Evolutionary conservation across 2,797 vertebrate species (phyloP).

Genomic region (Anas capensis): DNA sequence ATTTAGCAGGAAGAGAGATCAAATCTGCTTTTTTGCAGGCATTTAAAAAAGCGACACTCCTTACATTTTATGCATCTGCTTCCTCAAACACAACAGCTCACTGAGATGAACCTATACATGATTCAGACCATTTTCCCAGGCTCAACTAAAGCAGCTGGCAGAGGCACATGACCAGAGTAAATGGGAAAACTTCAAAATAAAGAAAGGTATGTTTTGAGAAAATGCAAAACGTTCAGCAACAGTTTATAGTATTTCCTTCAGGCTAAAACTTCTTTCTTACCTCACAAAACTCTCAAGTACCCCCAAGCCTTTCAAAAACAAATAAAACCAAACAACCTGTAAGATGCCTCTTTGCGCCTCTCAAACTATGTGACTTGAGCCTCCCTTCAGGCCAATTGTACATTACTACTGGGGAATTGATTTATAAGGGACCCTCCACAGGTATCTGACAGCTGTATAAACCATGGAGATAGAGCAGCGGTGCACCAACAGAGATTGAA

Average conservation of each 20-base stretch:
- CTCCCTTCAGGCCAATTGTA: constrained; percentile 39
- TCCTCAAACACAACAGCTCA: constrained; percentile 29
- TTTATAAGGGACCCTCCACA: constrained; percentile 61
- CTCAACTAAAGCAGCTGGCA: constrained; percentile 46
- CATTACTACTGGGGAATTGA: not conserved
- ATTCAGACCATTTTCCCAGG: constrained; percentile 77
- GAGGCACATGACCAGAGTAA: constrained; percentile 50
- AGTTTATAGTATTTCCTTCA: not conserved
- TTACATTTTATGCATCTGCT: constrained; percentile 17
- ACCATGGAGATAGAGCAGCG: constrained; percentile 44
- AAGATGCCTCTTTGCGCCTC: constrained; percentile 47
- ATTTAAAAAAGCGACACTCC: constrained; percentile 9
- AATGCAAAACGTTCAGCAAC: constrained; percentile 3
- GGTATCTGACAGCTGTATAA: constrained; percentile 67
- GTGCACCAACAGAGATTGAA: constrained; percentile 20
- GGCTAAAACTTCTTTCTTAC: not conserved
- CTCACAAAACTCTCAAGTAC: constrained; percentile 25
- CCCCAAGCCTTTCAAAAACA: constrained; percentile 18
- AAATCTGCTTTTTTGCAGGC: constrained; percentile 31
- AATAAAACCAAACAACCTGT: constrained; percentile 33
- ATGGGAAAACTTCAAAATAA: constrained; percentile 3
- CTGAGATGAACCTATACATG: constrained; percentile 45
- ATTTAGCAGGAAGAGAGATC: constrained; percentile 29
- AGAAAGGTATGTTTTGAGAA: not conserved
- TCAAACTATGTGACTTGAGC: constrained; percentile 34